Base-by-base conservation (phyloP, 2,113 vertebrate species). In the Paramisgurnus dabryanus region DNA sequence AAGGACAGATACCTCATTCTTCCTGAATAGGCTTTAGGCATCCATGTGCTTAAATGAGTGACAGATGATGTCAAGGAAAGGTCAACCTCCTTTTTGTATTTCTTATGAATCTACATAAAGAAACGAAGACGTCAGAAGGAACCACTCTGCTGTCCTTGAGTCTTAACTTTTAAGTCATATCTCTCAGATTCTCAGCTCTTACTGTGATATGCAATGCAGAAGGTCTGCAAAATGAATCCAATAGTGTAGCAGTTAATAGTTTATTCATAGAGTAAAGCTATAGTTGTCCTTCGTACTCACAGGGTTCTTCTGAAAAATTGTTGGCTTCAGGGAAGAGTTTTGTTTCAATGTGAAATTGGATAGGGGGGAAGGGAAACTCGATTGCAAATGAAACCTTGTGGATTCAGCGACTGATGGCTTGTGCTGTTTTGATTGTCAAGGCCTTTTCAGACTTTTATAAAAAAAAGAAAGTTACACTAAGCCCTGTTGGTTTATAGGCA, bases 41-140 rank as follows among this genome's bases (percentile, higher is more conserved):
- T 5, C 40, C 15, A 27, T 71, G 22, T n/a, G 27, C 15, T 40
- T 3, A 40, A 71, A 50, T 55, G 39, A 79, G 7, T 80, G 78
- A 53, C 18, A 41, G 65, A 72, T 65, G 6, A 18, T 65, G 68
- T 73, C 60, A 65, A 72, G 60, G 68, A 43, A 55, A 80, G 58
- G 47, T 57, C 60, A 72, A 12, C 41, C 10, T 27, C 6, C 39
- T 49, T 57, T 57, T 47, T 73, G 7, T 43, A 53, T 65, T 72
- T 50, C 41, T 43, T 34, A 18, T 66, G 47, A 80, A 55, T 27
- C 39, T 53, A 64, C 57, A 64, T 49, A 55, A 65, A 63, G 67
- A 50, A 53, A 72, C 2, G 3, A 6, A n/a, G 69, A 41, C 39
- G 40, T 53, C 17, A 7, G 57, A 43, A 40, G 39, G 60, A 6